Percentiles rank a stretch among this genome's conserved stretches.
Evolutionary conservation across 1,140 invertebrate species (phyloP).

Genomic region (Ceratina calcarata): DNA sequence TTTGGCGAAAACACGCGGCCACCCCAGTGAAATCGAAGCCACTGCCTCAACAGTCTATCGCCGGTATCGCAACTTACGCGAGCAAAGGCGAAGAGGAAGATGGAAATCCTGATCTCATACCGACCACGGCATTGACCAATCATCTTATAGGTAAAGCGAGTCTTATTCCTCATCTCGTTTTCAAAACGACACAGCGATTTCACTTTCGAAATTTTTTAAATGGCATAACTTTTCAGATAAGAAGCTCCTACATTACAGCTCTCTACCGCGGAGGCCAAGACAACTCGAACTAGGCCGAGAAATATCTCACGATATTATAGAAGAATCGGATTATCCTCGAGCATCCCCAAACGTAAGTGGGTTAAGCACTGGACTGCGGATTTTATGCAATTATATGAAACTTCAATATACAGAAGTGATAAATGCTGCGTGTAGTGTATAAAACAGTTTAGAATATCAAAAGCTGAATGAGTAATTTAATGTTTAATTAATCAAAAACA

Average conservation of each 20-base stretch:
- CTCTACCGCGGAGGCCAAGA: conserved; percentile 70
- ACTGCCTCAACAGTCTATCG: conserved; percentile 67
- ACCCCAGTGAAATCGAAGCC: conserved; percentile 81
- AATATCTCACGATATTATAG: conserved; percentile 68
- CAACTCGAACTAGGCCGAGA: conserved; percentile 68
- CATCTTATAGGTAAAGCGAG: conserved; percentile 69
- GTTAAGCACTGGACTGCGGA: too few relatives aligned
- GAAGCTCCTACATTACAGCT: conserved; percentile 73
- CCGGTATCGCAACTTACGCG: conserved; percentile 75
- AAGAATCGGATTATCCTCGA: conserved; percentile 73
- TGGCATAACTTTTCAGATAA: conserved; percentile 64
- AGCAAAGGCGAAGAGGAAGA: conserved; percentile 78
- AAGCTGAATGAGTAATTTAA: too few relatives aligned
- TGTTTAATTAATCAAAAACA: too few relatives aligned
- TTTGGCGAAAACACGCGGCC: conserved; percentile 84
- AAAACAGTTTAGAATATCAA: too few relatives aligned
- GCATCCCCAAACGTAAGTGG: conserved; percentile 71
- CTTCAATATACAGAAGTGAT: too few relatives aligned
- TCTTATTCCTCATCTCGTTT: too few relatives aligned
- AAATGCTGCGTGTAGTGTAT: too few relatives aligned
- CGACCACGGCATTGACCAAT: conserved; percentile 76
- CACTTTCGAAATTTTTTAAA: conserved; percentile 45
- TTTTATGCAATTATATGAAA: too few relatives aligned
- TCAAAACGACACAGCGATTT: too few relatives aligned
- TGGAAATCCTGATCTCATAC: conserved; percentile 79